Evolutionary conservation across 2,888 invertebrate genomes (phyloP), one percentile per base, ranked within the genome.

Genomic region (Schrankia costaestrigalis): DNA sequence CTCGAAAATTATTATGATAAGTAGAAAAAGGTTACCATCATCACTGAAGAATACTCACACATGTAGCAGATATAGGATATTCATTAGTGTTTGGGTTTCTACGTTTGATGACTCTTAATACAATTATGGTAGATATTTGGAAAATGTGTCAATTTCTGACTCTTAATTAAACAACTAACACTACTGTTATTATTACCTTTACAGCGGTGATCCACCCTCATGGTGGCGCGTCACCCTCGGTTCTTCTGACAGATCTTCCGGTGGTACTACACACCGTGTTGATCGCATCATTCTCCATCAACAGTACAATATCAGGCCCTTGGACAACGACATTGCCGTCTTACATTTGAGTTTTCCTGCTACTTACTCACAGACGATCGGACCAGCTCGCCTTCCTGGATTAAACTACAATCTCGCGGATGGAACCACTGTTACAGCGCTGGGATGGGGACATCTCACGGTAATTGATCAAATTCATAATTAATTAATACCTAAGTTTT

Each of bases 221-320:
- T 13, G 48, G 1, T 76, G 76, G 75, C 65, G 62, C 3, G 69
- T 67, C 0, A 44, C 43, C 1, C 58, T 77, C 4, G 78, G 67
- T 7, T 48, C 52, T 1, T 41, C 60, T 1, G 35, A 34, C 2
- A 44, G 48, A 0, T 41, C 49, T 2, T 49, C 38, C 7, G 74
- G 72, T 3, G 73, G 72, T 8, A 33, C 33, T 3, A 14, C 42
- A 0, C 41, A 62, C 32, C 3, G 5, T 3, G 62, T 71, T 8
- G 22, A 30, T 4, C 21, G 23, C 2, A 13, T 73, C 8, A 27
- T 48, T 3, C 0, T 56, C 1, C 73, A 76, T 48, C 41, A 46
- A 1, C 1, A 32, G 0, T 77, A 69, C 60, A 29, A 32, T 27
- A 1, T 9, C 7, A 14, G 5, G 0, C 35, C 37, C 2, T 10